Evolutionary conservation across 2,888 invertebrate species (phyloP).

Genomic region (Trachelus troglodyta): DNA sequence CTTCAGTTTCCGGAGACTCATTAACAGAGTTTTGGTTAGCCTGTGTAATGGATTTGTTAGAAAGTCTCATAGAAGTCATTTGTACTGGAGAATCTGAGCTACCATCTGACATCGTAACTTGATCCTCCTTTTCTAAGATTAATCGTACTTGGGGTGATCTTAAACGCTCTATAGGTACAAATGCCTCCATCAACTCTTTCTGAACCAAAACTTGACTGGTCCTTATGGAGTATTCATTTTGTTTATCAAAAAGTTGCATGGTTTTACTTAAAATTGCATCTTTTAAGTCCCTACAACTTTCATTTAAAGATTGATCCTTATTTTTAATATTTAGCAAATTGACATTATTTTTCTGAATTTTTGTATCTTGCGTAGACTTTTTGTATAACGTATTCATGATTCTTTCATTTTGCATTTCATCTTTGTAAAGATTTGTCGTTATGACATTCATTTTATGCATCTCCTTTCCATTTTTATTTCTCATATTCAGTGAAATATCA

Average conservation of each 20-base stretch:
- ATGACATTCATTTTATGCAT: background rate
- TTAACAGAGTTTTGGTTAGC: background rate
- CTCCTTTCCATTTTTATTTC: background rate
- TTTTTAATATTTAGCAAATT: constrained; percentile 23
- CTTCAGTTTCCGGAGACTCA: background rate
- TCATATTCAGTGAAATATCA: background rate
- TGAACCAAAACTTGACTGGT: constrained; percentile 31
- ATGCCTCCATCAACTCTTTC: constrained; percentile 10
- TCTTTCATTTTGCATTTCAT: background rate
- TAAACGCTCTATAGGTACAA: constrained; percentile 6
- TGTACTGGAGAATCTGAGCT: constrained; percentile 23
- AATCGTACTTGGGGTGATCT: constrained; percentile 24
- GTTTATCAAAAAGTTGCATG: constrained; percentile 41
- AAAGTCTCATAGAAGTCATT: constrained; percentile 16
- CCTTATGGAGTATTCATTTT: constrained; percentile 39
- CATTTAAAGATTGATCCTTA: constrained; percentile 36
- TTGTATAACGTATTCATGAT: background rate
- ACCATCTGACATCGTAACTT: constrained; percentile 27
- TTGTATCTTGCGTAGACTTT: too few species aligned
- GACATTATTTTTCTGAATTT: too few species aligned
- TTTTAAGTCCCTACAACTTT: constrained; percentile 41
- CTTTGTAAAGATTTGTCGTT: background rate
- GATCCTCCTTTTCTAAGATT: constrained; percentile 27
- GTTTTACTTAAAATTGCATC: constrained; percentile 50
- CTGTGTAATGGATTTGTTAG: background rate